These are phyloP conservation scores for Chromis chromis DNA, from an alignment of 2,797 vertebrate species.

Conservation along the genomic window DNA sequence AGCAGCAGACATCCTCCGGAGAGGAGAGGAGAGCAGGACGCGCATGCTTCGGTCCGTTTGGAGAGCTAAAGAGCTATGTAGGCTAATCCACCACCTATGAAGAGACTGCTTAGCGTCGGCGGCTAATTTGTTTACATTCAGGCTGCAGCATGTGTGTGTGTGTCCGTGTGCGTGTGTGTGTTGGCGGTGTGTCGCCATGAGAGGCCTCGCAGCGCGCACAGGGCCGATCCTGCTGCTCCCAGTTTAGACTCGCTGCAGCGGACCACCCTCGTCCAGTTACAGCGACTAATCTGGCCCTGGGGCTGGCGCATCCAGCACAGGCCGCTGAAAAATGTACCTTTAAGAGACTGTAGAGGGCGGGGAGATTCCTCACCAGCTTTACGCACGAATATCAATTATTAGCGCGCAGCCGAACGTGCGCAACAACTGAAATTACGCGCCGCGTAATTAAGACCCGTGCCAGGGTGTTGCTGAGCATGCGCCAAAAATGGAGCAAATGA, in stretches of 20 bases:
- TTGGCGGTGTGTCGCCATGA: constrained; percentile 50
- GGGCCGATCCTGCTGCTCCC: constrained; percentile 80
- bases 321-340: constrained; percentile 68
- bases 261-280: constrained; percentile 79
- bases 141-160: constrained; percentile 46
- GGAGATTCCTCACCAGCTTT: constrained; percentile 15
- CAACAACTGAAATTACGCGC: constrained; percentile 41
- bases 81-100: constrained; percentile 61
- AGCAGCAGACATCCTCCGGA: neutral
- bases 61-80: constrained; percentile 21
- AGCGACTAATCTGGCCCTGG: constrained; percentile 78
- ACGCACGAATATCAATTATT: constrained; percentile 57
- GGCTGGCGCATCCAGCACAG: constrained; percentile 68
- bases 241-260: constrained; percentile 77
- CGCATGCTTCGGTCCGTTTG: neutral
- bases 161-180: constrained; percentile 17
- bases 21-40: constrained; percentile 22
- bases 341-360: constrained; percentile 42
- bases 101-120: constrained; percentile 58
- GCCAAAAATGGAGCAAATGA: constrained; percentile 22
- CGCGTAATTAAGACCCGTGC: constrained; percentile 51
- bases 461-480: constrained; percentile 64
- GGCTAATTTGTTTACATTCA: constrained; percentile 81
- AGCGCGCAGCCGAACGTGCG: constrained; percentile 22
- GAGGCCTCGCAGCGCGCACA: constrained; percentile 70